These are phyloP conservation scores for Callitettix versicolor DNA, from an alignment of 1,140 invertebrate genomes.

Conservation along the genomic window DNA sequence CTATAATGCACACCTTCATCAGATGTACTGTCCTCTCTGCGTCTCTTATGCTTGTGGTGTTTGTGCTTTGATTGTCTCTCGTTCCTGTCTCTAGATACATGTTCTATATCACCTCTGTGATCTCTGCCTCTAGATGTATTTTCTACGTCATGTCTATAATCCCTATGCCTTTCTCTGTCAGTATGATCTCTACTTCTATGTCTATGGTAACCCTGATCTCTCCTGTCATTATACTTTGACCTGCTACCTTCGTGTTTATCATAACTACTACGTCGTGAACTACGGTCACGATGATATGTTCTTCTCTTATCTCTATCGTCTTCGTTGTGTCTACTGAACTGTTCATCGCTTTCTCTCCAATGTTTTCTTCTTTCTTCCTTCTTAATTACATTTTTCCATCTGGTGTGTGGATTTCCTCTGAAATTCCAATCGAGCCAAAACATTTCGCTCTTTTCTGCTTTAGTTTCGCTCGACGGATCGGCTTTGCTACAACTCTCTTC, in stretches of 20 bases:
- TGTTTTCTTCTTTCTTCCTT: neutral
- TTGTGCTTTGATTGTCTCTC: neutral
- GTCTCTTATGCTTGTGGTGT: neutral
- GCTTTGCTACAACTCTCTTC: neutral
- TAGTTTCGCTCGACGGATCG: neutral
- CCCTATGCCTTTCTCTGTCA: neutral
- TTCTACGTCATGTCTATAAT: neutral
- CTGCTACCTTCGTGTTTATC: neutral
- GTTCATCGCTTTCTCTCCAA: neutral
- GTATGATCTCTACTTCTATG: neutral
- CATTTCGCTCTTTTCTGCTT: slow-evolving; percentile 3
- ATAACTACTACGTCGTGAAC: neutral
- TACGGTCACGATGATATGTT: neutral
- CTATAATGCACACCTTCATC: neutral
- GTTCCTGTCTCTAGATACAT: neutral
- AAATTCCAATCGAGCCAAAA: slow-evolving; percentile 2
- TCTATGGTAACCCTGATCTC: neutral
- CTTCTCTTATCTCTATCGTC: neutral
- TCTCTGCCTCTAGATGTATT: neutral
- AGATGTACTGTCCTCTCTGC: neutral
- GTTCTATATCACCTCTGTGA: neutral
- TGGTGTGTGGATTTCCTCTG: neutral
- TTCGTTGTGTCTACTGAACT: too few relatives aligned
- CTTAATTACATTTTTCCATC: neutral
- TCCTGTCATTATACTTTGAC: neutral